Evolutionary conservation across 2,888 invertebrate genomes (phyloP), one percentile per base, ranked within the genome.

Genomic region (Odontomyia ornata): DNA sequence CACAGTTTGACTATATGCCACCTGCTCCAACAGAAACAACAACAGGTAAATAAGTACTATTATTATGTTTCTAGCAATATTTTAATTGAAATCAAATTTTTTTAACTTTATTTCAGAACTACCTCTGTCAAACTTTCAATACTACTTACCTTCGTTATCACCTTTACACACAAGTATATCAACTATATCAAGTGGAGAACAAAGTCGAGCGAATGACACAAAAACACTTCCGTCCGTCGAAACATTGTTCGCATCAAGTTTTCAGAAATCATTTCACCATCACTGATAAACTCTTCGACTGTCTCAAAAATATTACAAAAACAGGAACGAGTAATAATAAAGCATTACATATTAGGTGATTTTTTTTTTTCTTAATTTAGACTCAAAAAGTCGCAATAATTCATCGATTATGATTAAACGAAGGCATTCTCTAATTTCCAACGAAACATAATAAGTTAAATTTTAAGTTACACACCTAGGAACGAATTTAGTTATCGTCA

Each of bases 171-270:
- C 81, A 65, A 80, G 78, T 77, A 77, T 79, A 79, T 77, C 80
- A 52, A 75, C 81, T 72, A 43, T 67, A 27, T 64, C 60, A n/a
- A 71, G 65, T 28, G 69, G 79, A 47, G 73, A 71, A 25, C 15
- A 36, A 64, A 76, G 78, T 56, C 46, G 79, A 73, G 77, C 72
- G 76, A 79, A 72, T 65, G 77, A 46, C 28, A 77, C 77, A 57
- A 80, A 77, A 82, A 83, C 82, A 80, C 82, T 86, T 80, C 86
- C 86, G 75, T 86, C 86, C 69, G 86, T 86, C 77, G 85, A 86
- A 77, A 86, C 86, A 27, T 79, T 86, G n/a, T 84, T 84, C 43
- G 80, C 83, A 3, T 82, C 82, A 62, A 83, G 80, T 80, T 80
- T 90, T 87, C 86, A 87, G 79, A 43, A 64, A 36, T 36, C 73